phyloP scores from a whole-genome alignment of 2,888 invertebrate genomes.

The Drosophila subquinaria region DNA sequence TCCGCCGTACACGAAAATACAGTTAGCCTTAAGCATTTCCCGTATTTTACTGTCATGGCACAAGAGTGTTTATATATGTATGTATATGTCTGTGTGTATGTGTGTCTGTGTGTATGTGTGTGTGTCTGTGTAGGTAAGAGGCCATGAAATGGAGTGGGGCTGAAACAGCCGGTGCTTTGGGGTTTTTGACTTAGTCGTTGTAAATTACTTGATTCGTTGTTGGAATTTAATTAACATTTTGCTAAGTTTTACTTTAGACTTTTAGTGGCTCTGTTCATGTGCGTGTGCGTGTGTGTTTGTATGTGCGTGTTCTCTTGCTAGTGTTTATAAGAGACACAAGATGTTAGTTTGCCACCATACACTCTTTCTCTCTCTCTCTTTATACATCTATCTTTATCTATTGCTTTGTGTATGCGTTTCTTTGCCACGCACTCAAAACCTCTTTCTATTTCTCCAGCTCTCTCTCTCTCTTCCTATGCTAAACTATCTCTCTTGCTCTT shows the following conservation, averaged over 20 bases:
- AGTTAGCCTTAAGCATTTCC: conserved; percentile 80
- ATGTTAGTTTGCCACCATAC: conserved; percentile 10
- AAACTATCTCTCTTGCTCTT: too few species aligned
- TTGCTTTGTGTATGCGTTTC: background rate
- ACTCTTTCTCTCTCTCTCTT: background rate
- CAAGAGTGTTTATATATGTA: conserved; percentile 30
- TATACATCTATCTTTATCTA: background rate
- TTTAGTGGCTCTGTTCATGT: conserved; percentile 61
- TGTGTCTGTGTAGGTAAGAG: conserved; percentile 35
- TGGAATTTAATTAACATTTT: conserved; percentile 80
- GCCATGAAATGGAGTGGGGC: conserved; percentile 28
- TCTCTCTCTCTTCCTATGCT: background rate
- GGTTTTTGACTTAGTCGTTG: conserved; percentile 79
- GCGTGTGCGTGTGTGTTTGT: conserved; percentile 13
- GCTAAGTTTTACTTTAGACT: conserved; percentile 80
- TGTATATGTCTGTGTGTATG: conserved; percentile 6
- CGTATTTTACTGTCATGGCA: conserved; percentile 77
- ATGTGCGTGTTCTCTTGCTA: background rate
- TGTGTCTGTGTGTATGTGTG: conserved; percentile 25
- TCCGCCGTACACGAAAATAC: conserved; percentile 77
- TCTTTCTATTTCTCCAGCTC: background rate
- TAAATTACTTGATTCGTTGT: conserved; percentile 81
- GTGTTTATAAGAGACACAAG: conserved; percentile 7
- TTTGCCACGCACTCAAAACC: background rate
- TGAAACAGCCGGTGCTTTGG: conserved; percentile 68